Evolutionary conservation across 2,888 invertebrate genomes (phyloP).

Genomic region (Apotomis capreana): DNA sequence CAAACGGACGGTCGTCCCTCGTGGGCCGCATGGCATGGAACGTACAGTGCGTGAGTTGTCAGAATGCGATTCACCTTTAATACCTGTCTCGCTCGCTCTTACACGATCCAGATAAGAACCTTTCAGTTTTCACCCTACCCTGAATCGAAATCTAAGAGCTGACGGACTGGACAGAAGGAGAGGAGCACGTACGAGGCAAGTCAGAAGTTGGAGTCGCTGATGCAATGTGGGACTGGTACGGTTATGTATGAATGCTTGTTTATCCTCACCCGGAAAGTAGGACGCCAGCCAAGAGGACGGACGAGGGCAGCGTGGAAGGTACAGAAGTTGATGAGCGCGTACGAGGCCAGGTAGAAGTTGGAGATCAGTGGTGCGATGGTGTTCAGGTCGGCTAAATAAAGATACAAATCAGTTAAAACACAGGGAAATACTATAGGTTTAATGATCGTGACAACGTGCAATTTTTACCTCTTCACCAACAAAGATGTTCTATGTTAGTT

Average conservation of each 20-base stretch:
- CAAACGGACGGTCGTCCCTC: conserved; percentile 87
- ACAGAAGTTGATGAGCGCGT: conserved; percentile 97
- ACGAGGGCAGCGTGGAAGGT: conserved; percentile 96
- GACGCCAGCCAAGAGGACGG: conserved; percentile 94
- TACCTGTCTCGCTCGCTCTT: too few species aligned
- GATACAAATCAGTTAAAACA: not conserved
- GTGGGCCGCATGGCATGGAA: conserved; percentile 92
- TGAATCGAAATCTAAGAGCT: too few species aligned
- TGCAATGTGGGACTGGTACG: not conserved
- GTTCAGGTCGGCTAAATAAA: conserved; percentile 89
- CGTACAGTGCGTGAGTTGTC: conserved; percentile 83
- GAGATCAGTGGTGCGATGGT: conserved; percentile 96
- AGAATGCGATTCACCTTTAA: too few species aligned
- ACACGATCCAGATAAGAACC: too few species aligned
- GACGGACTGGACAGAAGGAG: too few species aligned
- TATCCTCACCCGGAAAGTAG: conserved; percentile 89
- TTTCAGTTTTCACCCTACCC: too few species aligned
- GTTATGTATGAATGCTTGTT: not conserved
- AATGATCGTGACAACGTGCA: too few species aligned
- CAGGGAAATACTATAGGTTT: not conserved
- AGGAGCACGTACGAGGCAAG: too few species aligned
- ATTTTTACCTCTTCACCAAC: too few species aligned
- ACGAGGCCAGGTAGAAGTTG: conserved; percentile 97
- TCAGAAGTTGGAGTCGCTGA: not conserved
- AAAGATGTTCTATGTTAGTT: too few species aligned